Base-by-base conservation (phyloP, 2,797 vertebrate species). In the Pipistrellus pygmaeus region DNA sequence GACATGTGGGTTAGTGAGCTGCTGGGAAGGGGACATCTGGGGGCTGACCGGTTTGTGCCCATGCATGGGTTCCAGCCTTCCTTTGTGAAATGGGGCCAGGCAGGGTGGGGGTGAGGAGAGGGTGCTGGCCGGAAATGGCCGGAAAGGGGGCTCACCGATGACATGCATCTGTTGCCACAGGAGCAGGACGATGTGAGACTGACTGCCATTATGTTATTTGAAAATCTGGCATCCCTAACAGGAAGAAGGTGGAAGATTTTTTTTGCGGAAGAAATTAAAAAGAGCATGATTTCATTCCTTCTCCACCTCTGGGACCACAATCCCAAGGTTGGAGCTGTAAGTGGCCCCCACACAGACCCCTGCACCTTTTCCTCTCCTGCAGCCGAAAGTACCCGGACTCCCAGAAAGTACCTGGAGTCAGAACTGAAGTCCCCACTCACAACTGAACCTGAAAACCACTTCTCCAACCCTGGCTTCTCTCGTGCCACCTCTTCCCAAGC, bases 271-370 rank as follows among this genome's bases (percentile, higher is more conserved):
- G 97, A 97, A 94, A 96, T 97, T 20, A 97, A 97, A 94, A 97
- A 97, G 96, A 97, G 97, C 95, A 90, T 97, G 93, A 96, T 96
- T 86, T 96, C 97, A 30, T 97, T 97, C 80, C 96, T 97, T 87
- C 97, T 97, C 38, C 97, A 97, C 72, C 97, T 97, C 87, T 97
- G 97, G 97, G 97, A 97, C 57, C 95, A 96, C 57, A 97, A 97
- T 21, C 97, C 97, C 90, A 96, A 94, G 69, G 96, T 96, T 66
- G 88, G 92, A 73, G 48, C 80, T 84, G 97, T 97, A 92, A 97
- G 97, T 96, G 77, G 20, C 8, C 44, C 44, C 9, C 1, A 10
- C 30, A 7, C 25, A 72, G 12, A 66, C 8, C n/a, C 48, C 25
- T 12, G 14, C 0, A 3, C 57, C 41, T 51, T 41, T 11, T 72